Evolutionary conservation across 2,888 invertebrate species (phyloP), one percentile per base, ranked within the genome.

Genomic region (Crepidodera aurea): DNA sequence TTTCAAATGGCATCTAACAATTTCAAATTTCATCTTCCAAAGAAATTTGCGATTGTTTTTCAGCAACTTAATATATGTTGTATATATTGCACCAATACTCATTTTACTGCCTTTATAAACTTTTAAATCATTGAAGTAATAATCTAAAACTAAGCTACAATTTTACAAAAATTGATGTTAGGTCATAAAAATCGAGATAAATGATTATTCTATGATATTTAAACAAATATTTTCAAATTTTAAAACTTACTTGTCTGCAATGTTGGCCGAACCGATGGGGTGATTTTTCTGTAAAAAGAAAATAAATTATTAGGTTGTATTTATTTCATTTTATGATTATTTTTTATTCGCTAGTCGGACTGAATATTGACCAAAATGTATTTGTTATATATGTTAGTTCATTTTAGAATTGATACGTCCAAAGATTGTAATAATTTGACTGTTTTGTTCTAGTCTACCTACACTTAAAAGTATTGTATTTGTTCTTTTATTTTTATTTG

Each of bases 351-450:
- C 48, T 48, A 48, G 29, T 48, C 27, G 48, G 27, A 48, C 48
- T 48, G 48, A 48, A 13, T 48, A 25, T 48, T 48, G 25, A 48
- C 29, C 29, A 48, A 48, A 19, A 15, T 27, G 48, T 48, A 48
- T 27, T 48, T 27, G 48, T 48, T 27, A 15, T 1, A 22, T 18
- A n/a, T 16, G 13, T 8, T 27, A 10, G 7, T 48, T 25, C 22
- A 27, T 25, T 27, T 27, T 29, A 27, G 12, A 48, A 40, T 18
- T 37, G 22, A 22, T 37, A 37, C 3, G 37, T 37, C 15, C 10
- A 15, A 4, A 37, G 13, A 37, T 37, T 37, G 3, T 37, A 46
- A 13, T 12, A 25, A 25, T n/a, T 48, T 48, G 48, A 48, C 48
- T 48, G 48, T 16, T 16, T 48, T 48, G 19, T 27, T 48, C 48